Conservation (phyloP, 1,140 invertebrate genomes). For the Zaprionus ornatus region DNA sequence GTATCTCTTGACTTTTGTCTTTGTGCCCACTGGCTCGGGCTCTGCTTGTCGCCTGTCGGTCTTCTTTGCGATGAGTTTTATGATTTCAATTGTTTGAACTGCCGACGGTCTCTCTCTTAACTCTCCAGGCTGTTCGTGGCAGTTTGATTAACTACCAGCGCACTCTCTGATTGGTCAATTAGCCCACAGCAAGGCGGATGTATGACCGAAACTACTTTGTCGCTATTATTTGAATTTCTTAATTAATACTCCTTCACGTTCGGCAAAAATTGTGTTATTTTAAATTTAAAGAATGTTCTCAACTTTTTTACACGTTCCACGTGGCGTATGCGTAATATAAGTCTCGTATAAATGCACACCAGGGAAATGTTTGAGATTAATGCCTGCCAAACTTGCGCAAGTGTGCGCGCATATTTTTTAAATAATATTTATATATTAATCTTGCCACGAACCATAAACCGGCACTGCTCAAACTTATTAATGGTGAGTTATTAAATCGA, state of each 20-base stretch:
- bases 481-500: conserved; percentile 65
- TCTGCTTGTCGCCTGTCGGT: conserved; percentile 11
- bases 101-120: conserved; percentile 32
- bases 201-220: conserved; percentile 27
- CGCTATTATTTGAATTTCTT: conserved; percentile 6
- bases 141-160: conserved; percentile 52
- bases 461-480: conserved; percentile 43
- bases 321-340: conserved; percentile 48
- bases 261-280: not conserved
- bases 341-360: conserved; percentile 36
- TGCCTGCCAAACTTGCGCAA: conserved; percentile 24
- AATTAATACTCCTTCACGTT: not conserved
- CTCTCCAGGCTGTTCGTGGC: conserved; percentile 51
- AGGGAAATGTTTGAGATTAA: conserved; percentile 58
- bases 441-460: conserved; percentile 14
- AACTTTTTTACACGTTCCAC: conserved; percentile 1
- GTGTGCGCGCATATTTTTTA: conserved; percentile 18
- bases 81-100: conserved; percentile 71
- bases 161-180: conserved; percentile 74
- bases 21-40: conserved; percentile 21
- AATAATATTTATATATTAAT: conserved; percentile 51
- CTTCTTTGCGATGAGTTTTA: conserved; percentile 49
- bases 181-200: conserved; percentile 52
- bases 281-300: not conserved
- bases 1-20: conserved; percentile 43